These are phyloP conservation scores for Morone saxatilis DNA, from an alignment of 2,113 vertebrate genomes.

Conservation along the genomic window DNA sequence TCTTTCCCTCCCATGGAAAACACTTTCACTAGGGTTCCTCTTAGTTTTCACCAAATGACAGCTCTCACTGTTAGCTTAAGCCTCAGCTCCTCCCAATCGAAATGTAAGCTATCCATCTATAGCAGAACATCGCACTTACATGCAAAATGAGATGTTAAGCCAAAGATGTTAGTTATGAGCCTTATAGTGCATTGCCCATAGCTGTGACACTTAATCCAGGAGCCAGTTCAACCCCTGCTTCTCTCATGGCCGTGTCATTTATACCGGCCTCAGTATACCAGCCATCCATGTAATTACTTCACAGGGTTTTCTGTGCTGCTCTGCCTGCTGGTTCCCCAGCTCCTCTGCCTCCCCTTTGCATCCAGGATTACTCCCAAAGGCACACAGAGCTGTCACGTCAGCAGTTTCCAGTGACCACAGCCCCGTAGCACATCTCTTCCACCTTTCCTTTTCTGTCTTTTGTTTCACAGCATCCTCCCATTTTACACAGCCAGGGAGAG, in stretches of 20 bases:
- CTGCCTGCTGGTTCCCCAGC: slow-evolving; percentile 48
- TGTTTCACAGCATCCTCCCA: slow-evolving; percentile 30
- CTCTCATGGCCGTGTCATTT: slow-evolving; percentile 64
- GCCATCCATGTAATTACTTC: slow-evolving; percentile 81
- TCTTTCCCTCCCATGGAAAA: slow-evolving; percentile 2
- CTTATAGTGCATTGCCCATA: slow-evolving; percentile 51
- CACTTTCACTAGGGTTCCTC: not conserved
- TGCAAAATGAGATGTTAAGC: slow-evolving; percentile 68
- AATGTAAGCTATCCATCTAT: slow-evolving; percentile 30
- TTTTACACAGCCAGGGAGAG: slow-evolving; percentile 5
- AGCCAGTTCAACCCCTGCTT: slow-evolving; percentile 31
- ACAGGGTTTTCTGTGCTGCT: slow-evolving; percentile 56
- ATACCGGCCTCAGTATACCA: slow-evolving; percentile 63
- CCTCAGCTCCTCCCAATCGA: slow-evolving; percentile 39
- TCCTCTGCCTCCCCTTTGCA: slow-evolving; percentile 37
- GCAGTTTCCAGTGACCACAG: slow-evolving; percentile 60
- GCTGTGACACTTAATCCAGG: slow-evolving; percentile 66
- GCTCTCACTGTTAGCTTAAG: slow-evolving; percentile 49
- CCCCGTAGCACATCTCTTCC: slow-evolving; percentile 4
- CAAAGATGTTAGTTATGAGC: slow-evolving; percentile 62
- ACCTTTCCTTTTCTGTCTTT: slow-evolving; percentile 28
- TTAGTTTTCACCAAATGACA: slow-evolving; percentile 21
- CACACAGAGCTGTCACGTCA: slow-evolving; percentile 52
- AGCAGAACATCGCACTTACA: slow-evolving; percentile 55
- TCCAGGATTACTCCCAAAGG: slow-evolving; percentile 51